Evolutionary conservation across 2,888 invertebrate genomes (phyloP), one percentile per base, ranked within the genome.

Genomic region (Limnephilus lunatus): DNA sequence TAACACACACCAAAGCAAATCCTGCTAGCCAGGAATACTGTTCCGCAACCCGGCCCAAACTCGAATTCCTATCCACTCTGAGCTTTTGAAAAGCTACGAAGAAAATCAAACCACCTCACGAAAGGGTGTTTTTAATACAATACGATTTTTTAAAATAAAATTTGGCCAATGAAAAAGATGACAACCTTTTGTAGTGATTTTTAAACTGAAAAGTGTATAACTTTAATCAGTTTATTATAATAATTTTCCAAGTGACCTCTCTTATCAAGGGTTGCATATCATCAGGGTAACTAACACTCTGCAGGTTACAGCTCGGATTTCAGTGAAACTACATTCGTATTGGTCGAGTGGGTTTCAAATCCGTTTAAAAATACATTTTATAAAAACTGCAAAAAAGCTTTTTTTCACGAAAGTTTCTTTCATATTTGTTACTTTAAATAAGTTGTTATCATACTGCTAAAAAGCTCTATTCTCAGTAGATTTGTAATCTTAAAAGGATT

Each of bases 1-100:
- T 35, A 81, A 81, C 88, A n/a, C 31, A 89, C 88, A 89, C 88
- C 15, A 89, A 89, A 81, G 35, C 30, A 89, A 89, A 89, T 68
- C 80, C n/a, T 35, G 35, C 81, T 35, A 39, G 81, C 81, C 80
- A 32, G 44, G 88, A 89, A 89, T 35, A 89, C 32, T 80, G 88
- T 89, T n/a, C 68, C 11, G 39, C 88, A 80, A 89, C 88, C 35
- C 80, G 80, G 44, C 39, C 81, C 30, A 4, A 53, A 80, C 32
- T 12, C 32, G 80, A 81, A 31, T 35, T 87, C 68, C 15, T 2
- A 83, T n/a, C 2, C 68, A 25, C 68, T 7, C 25, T 9, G 68
- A 68, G 68, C 68, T 68, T 68, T 68, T n/a, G 11, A n/a, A 68
- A 68, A 68, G 9, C 68, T n/a, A 68, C 68, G 0, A 9, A 68